A percentile compares a stretch with the other conserved stretches of the same genome.
phyloP scores from a whole-genome alignment of 2,797 vertebrate genomes.

The Hyperoplus lanceolatus region DNA sequence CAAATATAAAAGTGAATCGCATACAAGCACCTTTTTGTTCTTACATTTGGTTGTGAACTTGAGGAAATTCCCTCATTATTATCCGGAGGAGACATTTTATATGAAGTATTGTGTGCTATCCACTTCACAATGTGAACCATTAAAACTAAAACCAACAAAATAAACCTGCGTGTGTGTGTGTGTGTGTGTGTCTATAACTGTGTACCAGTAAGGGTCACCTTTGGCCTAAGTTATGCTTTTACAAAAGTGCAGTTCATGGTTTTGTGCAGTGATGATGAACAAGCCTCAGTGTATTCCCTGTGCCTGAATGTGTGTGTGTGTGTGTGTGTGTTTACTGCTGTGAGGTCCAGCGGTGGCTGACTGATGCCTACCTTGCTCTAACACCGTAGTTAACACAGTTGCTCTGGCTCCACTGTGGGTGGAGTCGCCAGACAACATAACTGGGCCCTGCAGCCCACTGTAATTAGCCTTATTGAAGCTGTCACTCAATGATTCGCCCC shows the following conservation, averaged over 20 bases:
- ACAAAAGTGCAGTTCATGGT: slow-evolving; percentile 12
- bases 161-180: not conserved
- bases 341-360: slow-evolving; percentile 72
- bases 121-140: not conserved
- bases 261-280: slow-evolving; percentile 8
- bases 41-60: not conserved
- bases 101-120: not conserved
- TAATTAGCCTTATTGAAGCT: slow-evolving; percentile 86
- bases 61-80: not conserved
- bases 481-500: slow-evolving; percentile 76
- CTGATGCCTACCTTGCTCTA: slow-evolving; percentile 77
- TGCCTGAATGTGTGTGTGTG: slow-evolving; percentile 8
- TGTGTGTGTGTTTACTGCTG: slow-evolving; percentile 71
- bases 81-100: not conserved
- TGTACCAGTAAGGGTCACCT: not conserved
- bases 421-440: slow-evolving; percentile 81
- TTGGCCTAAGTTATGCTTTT: not conserved
- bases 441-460: slow-evolving; percentile 80
- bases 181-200: not conserved
- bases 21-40: not conserved
- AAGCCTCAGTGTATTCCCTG: slow-evolving; percentile 20
- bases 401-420: slow-evolving; percentile 82
- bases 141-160: not conserved
- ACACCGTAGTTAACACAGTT: slow-evolving; percentile 80
- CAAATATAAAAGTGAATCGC: not conserved